Percentiles rank a stretch among this genome's conserved stretches.
phyloP scores from a whole-genome alignment of 2,113 vertebrate species.

The Lagopus muta region DNA sequence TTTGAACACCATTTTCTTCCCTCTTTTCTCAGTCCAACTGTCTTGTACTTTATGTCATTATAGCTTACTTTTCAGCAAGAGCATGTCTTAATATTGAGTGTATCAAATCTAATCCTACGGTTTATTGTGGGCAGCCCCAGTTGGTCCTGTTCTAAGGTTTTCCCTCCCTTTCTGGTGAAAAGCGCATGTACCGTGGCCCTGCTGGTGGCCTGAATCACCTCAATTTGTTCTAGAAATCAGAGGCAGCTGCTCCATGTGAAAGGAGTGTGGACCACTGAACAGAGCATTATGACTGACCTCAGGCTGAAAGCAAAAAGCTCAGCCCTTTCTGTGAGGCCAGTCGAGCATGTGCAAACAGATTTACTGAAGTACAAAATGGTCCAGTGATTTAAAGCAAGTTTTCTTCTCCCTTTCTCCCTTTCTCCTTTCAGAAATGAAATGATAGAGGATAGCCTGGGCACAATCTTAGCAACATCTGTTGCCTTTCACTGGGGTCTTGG shows the following conservation, averaged over 20 bases:
- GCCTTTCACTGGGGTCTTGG: constrained; percentile 78
- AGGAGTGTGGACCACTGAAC: constrained; percentile 71
- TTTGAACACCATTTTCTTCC: constrained; percentile 42
- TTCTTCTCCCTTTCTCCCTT: constrained; percentile 59
- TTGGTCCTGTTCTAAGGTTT: constrained; percentile 74
- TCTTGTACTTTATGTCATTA: constrained; percentile 65
- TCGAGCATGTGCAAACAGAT: constrained; percentile 80
- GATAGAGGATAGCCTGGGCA: constrained; percentile 66
- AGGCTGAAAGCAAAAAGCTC: constrained; percentile 66
- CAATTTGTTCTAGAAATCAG: constrained; percentile 83
- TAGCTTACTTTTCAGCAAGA: constrained; percentile 72
- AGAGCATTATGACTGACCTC: constrained; percentile 75
- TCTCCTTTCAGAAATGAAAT: constrained; percentile 74
- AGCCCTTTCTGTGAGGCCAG: constrained; percentile 69
- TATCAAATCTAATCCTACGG: constrained; percentile 82
- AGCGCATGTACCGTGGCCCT: constrained; percentile 63
- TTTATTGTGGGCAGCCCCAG: constrained; percentile 77
- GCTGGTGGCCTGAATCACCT: constrained; percentile 82
- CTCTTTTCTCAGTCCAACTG: constrained; percentile 30
- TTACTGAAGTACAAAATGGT: constrained; percentile 74
- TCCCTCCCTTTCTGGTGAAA: constrained; percentile 67
- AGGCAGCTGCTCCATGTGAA: constrained; percentile 78
- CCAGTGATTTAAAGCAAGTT: constrained; percentile 77
- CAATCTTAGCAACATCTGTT: constrained; percentile 84
- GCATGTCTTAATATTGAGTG: constrained; percentile 78